Evolutionary conservation across 2,797 vertebrate species (phyloP).

Genomic region (Perodicticus potto): DNA sequence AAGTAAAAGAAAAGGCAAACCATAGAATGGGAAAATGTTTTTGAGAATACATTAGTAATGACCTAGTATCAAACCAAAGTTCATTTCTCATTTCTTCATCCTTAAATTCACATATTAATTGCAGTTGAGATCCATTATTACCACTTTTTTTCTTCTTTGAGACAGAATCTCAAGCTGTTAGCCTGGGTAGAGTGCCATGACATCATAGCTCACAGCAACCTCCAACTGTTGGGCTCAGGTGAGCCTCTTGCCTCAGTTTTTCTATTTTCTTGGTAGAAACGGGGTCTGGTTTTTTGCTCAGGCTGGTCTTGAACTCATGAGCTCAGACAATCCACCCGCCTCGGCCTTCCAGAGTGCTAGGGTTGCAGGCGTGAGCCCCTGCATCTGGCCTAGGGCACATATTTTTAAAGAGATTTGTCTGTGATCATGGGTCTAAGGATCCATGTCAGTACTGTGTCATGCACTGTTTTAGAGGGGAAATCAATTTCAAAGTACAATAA

Average conservation of each 20-base stretch:
- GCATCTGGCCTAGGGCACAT: too few species aligned
- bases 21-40: constrained; percentile 12
- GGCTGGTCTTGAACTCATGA: too few species aligned
- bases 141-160: not conserved
- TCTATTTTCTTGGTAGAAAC: too few species aligned
- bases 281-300: too few species aligned
- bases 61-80: not conserved
- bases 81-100: not conserved
- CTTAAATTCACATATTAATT: not conserved
- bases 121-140: not conserved
- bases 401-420: constrained; percentile 37
- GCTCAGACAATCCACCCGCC: too few species aligned
- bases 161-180: too few species aligned
- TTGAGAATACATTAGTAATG: not conserved
- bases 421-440: not conserved
- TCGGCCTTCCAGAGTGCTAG: too few species aligned
- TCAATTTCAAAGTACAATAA: not conserved
- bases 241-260: too few species aligned
- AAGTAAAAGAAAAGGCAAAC: not conserved
- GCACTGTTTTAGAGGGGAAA: not conserved
- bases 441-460: not conserved
- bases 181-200: too few species aligned
- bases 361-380: too few species aligned
- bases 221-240: too few species aligned
- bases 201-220: too few species aligned